phyloP scores from a whole-genome alignment of 92 coral and sea anemone species.

The Ricordea florida region DNA sequence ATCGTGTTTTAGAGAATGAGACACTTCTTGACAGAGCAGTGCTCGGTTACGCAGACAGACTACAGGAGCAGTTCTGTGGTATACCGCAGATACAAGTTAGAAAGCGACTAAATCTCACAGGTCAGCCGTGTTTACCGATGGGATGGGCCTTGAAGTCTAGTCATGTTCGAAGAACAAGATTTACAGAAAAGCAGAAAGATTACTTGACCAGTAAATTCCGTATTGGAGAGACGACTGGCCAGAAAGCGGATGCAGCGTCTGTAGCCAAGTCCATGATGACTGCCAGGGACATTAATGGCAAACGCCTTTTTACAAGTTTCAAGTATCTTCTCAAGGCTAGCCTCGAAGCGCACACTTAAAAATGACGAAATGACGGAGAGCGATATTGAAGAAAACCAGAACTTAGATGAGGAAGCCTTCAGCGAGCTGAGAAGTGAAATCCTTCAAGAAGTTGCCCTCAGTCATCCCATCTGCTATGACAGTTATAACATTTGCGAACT shows the following conservation, averaged over 20 bases:
- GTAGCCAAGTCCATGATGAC: slow-evolving; percentile 58
- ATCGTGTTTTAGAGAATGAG: slow-evolving; percentile 62
- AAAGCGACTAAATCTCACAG: not conserved
- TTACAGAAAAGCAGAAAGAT: slow-evolving; percentile 55
- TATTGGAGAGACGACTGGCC: slow-evolving; percentile 62
- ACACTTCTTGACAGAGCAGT: slow-evolving; percentile 70
- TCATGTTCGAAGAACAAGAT: slow-evolving; percentile 21
- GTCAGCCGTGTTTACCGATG: slow-evolving; percentile 32
- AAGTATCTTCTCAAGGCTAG: slow-evolving; percentile 46
- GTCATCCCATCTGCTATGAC: slow-evolving; percentile 56
- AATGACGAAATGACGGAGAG: slow-evolving; percentile 11
- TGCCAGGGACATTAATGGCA: slow-evolving; percentile 47
- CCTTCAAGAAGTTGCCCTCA: slow-evolving; percentile 35
- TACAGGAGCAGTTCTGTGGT: slow-evolving; percentile 29
- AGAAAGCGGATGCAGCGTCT: slow-evolving; percentile 47
- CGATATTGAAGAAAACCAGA: slow-evolving; percentile 33
- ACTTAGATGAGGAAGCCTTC: slow-evolving; percentile 31
- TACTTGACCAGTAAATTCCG: slow-evolving; percentile 47
- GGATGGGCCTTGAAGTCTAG: slow-evolving; percentile 75
- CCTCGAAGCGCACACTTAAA: slow-evolving; percentile 47
- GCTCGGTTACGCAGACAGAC: slow-evolving; percentile 48
- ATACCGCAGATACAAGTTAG: slow-evolving; percentile 7
- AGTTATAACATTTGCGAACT: slow-evolving; percentile 38
- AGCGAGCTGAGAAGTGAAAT: slow-evolving; percentile 40
- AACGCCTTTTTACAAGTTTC: slow-evolving; percentile 47